Base-by-base conservation (phyloP, 2,888 invertebrate genomes). In the Acanthacorydalis orientalis region DNA sequence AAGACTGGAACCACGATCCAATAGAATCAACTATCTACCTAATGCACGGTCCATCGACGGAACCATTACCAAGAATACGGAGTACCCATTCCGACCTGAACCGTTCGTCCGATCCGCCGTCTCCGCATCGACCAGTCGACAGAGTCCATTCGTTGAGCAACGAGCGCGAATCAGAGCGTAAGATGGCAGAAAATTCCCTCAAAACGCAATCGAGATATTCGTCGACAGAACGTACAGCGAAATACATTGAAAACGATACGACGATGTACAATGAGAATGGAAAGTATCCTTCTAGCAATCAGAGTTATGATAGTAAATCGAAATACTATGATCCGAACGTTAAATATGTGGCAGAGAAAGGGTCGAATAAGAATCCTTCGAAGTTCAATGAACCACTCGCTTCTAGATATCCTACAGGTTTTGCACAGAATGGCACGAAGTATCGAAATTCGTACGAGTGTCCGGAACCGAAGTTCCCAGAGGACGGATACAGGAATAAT, bases 1-100 rank as follows among this genome's bases (percentile, higher is more conserved):
- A 84, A 57, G 83, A 84, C 59, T 83, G 83, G 83, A 78, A 74
- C 43, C 74, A 74, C 51, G 76, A 78, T 54, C 73, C 75, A 14
- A 73, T 74, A 9, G 70, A 71, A 50, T 67, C 67, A 33, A 63
- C 69, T 2, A 57, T 70, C 44, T 79, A 79, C 59, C 67, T 79
- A 63, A 77, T 78, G 72, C 72, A 74, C 56, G 71, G 72, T 53
- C 69, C 72, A 0, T 69, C 73, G 55, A 72, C 72, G 50, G 66
- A 70, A 31, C 70, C 69, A 0, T 66, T 68, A 1, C 67, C 65
- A 1, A 64, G 68, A 11, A 63, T 67, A 9, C 65, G 64, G 1
- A 56, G 64, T 45, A 61, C 70, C 11, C 59, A 54, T 11, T 49
- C 54, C 9, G 43, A 57, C 64, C 56, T 50, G 58, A 61, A 45